phyloP scores from a whole-genome alignment of 2,888 invertebrate genomes.

The Tetragonula carbonaria region DNA sequence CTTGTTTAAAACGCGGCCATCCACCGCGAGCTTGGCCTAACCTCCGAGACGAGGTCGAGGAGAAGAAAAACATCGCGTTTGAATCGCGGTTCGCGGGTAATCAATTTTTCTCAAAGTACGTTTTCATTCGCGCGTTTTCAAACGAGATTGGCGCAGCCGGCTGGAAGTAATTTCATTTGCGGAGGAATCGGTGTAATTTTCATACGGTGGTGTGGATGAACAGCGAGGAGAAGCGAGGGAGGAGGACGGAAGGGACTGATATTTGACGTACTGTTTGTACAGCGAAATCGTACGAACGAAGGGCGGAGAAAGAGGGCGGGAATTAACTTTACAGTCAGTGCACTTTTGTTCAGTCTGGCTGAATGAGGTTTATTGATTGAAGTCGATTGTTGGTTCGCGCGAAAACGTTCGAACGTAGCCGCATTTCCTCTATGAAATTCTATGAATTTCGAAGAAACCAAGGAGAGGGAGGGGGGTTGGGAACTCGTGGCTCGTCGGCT shows the following conservation, averaged over 20 bases:
- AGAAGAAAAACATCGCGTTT: background rate
- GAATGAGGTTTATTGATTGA: conserved; percentile 57
- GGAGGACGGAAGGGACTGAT: conserved; percentile 14
- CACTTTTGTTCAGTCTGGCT: conserved; percentile 58
- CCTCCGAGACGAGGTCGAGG: background rate
- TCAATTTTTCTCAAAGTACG: conserved; percentile 42
- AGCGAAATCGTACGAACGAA: conserved; percentile 35
- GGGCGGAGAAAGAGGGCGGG: background rate
- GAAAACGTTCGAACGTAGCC: conserved; percentile 36
- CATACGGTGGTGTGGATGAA: conserved; percentile 28
- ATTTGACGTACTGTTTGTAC: conserved; percentile 56
- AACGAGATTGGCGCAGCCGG: conserved; percentile 38
- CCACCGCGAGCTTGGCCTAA: too few species aligned
- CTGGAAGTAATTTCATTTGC: conserved; percentile 53
- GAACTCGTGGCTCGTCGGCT: conserved; percentile 18
- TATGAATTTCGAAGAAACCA: conserved; percentile 49
- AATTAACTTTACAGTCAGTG: conserved; percentile 63
- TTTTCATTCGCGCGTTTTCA: conserved; percentile 10
- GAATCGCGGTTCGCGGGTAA: background rate
- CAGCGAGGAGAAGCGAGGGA: too few species aligned
- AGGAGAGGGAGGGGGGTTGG: background rate
- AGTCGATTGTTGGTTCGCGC: conserved; percentile 51
- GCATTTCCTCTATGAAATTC: conserved; percentile 47
- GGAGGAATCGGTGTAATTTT: conserved; percentile 52
- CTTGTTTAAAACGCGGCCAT: background rate